Percentiles rank a stretch among this genome's conserved stretches.
Conservation (phyloP, 2,888 invertebrate species). For the Polyommatus icarus region DNA sequence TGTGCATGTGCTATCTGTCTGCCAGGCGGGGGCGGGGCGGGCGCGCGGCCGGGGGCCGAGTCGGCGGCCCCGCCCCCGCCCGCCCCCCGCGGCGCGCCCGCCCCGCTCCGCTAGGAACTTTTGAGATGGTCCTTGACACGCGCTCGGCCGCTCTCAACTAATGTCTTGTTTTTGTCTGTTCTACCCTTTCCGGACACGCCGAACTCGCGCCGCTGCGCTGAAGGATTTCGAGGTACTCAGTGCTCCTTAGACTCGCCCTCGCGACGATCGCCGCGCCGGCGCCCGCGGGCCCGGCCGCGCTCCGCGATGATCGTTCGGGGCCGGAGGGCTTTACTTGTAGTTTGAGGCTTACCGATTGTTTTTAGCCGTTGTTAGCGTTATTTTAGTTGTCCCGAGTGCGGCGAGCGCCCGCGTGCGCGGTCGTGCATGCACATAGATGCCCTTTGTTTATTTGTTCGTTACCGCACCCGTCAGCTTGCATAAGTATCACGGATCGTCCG, state of each 20-base stretch:
- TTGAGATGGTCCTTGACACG: constrained; percentile 94
- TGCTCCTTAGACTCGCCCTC: constrained; percentile 77
- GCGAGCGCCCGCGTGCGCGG: constrained; percentile 75
- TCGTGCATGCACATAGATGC: constrained; percentile 79
- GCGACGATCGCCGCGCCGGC: constrained; percentile 68
- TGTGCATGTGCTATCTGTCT: constrained; percentile 73
- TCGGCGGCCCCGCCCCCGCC: constrained; percentile 26
- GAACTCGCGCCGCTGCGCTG: constrained; percentile 84
- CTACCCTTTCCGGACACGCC: constrained; percentile 86
- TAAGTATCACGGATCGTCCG: constrained; percentile 73
- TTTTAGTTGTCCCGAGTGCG: constrained; percentile 78
- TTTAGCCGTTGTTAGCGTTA: constrained; percentile 80
- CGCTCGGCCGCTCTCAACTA: constrained; percentile 80
- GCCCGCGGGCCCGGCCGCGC: constrained; percentile 62
- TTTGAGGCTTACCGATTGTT: constrained; percentile 81
- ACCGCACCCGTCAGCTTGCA: constrained; percentile 79
- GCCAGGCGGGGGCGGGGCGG: constrained; percentile 44
- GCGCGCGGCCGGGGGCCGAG: constrained; percentile 28
- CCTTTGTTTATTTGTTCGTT: constrained; percentile 78
- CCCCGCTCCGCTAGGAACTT: constrained; percentile 85
- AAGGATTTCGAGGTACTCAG: constrained; percentile 93
- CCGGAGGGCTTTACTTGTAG: constrained; percentile 81
- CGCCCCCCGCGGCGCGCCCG: constrained; percentile 43
- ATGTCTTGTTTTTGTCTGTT: constrained; percentile 85
- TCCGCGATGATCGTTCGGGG: constrained; percentile 75